Evolutionary conservation across 2,113 vertebrate genomes (phyloP), one percentile per base, ranked within the genome.

Genomic region (Ivindomyrus marchei): DNA sequence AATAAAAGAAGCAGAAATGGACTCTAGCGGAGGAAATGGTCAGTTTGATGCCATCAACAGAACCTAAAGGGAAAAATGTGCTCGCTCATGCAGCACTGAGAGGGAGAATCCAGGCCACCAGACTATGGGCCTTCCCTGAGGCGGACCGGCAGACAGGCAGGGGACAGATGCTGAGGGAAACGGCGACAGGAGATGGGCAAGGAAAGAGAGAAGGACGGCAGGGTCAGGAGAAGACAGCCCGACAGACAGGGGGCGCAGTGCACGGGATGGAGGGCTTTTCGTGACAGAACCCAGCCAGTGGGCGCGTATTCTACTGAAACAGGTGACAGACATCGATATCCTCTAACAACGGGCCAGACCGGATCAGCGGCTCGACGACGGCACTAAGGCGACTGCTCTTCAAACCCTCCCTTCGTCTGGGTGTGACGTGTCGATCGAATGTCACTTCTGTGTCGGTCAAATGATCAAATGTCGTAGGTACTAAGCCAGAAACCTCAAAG

Each of bases 1-100:
- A 13, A 85, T 27, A 85, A 85, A 85, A 39, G 10, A 87, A 53
- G 49, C 49, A 87, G 56, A 53, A 89, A 83, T 52, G 74, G 88
- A 83, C 42, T 45, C 39, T 74, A 89, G 58, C 39, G 21, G 74
- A 89, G 56, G 70, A 39, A 52, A 52, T 56, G 88, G 91, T 91
- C 77, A 89, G 88, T 92, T 93, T 88, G 89, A 5, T 42, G 36
- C 10, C 85, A 91, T 19, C 46, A 93, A 74, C 88, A 74, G 90
- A 91, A 88, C 89, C 89, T 85, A 90, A 90, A 74, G 70, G 46
- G 86, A 27, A 90, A 88, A 83, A 90, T 89, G 87, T 84, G 93
- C 88, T 89, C 91, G 31, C 31, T 93, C 95, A 95, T 96, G 95
- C 95, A 94, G 92, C 47, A 42, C 42, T 88, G 87, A 91, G 88